Evolutionary conservation across 2,797 vertebrate species (phyloP).

Genomic region (Philypnodon macrostomus): DNA sequence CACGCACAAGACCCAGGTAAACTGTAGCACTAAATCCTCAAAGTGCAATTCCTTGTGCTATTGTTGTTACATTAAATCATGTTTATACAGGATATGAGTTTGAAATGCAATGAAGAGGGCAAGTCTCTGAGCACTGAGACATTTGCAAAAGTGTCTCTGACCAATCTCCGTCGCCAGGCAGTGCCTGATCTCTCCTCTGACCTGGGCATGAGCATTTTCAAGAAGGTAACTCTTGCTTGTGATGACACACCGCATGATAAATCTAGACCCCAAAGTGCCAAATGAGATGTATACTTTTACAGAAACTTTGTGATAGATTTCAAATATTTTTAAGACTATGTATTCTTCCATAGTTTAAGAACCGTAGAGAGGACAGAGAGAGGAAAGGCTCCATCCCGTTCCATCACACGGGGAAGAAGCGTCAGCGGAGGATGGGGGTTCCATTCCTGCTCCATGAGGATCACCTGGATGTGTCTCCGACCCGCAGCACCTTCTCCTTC

Average conservation of each 20-base stretch:
- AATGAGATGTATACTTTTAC: no score
- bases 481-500: conserved; percentile 95
- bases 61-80: conserved; percentile 3
- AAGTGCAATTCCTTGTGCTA: no score
- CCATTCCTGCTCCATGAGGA: conserved; percentile 95
- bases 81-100: conserved; percentile 87
- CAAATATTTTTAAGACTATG: neutral
- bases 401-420: conserved; percentile 92
- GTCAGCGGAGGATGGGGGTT: conserved; percentile 91
- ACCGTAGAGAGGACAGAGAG: conserved; percentile 92
- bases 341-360: conserved; percentile 84
- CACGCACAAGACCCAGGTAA: conserved; percentile 96
- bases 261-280: no score
- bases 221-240: conserved; percentile 91
- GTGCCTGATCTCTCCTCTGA: conserved; percentile 95
- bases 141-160: conserved; percentile 91
- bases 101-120: conserved; percentile 94
- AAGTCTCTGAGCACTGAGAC: conserved; percentile 91
- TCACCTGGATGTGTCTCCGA: conserved; percentile 94
- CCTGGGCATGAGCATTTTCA: conserved; percentile 96
- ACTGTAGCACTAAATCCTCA: no score
- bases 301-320: no score
- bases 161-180: conserved; percentile 90
- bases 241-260: no score
- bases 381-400: conserved; percentile 96